Evolutionary conservation across 2,113 vertebrate genomes (phyloP), one percentile per base, ranked within the genome.

Genomic region (Xenopus laevis): DNA sequence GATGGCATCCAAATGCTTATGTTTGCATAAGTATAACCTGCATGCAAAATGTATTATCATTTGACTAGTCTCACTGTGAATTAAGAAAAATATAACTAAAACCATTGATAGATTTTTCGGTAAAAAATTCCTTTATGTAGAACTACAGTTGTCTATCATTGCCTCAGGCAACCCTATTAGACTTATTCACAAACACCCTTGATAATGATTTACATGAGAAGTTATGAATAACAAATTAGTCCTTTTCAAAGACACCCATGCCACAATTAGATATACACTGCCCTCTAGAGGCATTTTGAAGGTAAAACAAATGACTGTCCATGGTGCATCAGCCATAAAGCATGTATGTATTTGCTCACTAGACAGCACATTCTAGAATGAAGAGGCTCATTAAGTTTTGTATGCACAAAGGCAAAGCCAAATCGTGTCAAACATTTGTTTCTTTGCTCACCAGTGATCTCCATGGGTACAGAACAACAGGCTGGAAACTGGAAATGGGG

Each of bases 261-360:
- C 47, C 47, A 50, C 11, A 13, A 16, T 7, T n/a, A n/a, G 17
- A 55, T 16, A 55, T 55, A n/a, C 53, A 55, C 6, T 55, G 53
- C 53, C 53, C 53, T 55, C 53, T 55, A n/a, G 53, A 55, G 53
- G 17, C 16, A n/a, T 55, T n/a, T 55, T 55, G 53, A n/a, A n/a
- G 17, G 17, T 18, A n/a, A 4, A n/a, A n/a, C 1, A 55, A 55
- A 50, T 50, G 5, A 40, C 33, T 4, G 23, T 27, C 23, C 23
- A 27, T 27, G 23, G 23, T 27, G 23, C 23, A n/a, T n/a, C 3
- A 40, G 8, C 1, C 6, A 9, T 7, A 40, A 40, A n/a, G n/a
- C n/a, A 40, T 40, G 33, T 9, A 6, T 40, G 33, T 40, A 9
- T 40, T 9, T 40, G 33, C 8, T 40, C 8, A 40, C 33, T 7